Evolutionary conservation across 2,797 vertebrate species (phyloP), one percentile per base, ranked within the genome.

Genomic region (Sebastes ruberrimus): DNA sequence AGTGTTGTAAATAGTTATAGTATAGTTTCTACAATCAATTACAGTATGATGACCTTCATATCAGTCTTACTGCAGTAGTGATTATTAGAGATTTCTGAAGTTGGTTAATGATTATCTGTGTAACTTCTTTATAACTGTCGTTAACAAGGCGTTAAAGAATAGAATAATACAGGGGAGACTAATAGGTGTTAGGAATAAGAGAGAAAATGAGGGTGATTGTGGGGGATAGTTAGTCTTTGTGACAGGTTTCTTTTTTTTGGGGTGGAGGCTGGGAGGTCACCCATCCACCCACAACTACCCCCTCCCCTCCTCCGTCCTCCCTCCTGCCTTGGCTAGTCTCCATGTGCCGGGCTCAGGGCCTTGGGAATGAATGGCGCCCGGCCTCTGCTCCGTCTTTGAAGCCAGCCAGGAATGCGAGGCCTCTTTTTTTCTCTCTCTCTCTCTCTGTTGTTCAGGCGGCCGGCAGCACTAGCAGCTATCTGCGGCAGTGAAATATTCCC

Each of bases 331-430:
- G 97, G 96, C 96, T 88, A 72, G 76, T 89, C 64, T 95, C 96
- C 96, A 94, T 92, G 93, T 90, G 91, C 92, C 86, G 89, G 92
- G 93, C 93, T 93, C 92, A 92, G 91, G 90, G 91, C 92, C 94
- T 94, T 94, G 93, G 84, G 89, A 94, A 94, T 96, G 95, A 96
- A 97, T 95, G 94, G 93, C 87, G 86, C 94, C 92, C 86, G 56
- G 86, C 87, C 93, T 90, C 83, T 92, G 91, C 94, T 94, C 91
- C 57, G 93, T 94, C 95, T 96, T 94, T 97, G 96, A 96, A 96
- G 96, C 89, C 69, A 84, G 89, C 78, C 93, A 95, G 95, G 95
- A 97, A 96, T 96, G 95, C 88, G 88, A 93, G 93, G 89, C 80
- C 95, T 94, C 94, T 92, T 87, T 92, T 81, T 86, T 42, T 83